These are phyloP conservation scores for Arctopsyche grandis DNA, from an alignment of 1,140 invertebrate genomes.

Conservation along the genomic window DNA sequence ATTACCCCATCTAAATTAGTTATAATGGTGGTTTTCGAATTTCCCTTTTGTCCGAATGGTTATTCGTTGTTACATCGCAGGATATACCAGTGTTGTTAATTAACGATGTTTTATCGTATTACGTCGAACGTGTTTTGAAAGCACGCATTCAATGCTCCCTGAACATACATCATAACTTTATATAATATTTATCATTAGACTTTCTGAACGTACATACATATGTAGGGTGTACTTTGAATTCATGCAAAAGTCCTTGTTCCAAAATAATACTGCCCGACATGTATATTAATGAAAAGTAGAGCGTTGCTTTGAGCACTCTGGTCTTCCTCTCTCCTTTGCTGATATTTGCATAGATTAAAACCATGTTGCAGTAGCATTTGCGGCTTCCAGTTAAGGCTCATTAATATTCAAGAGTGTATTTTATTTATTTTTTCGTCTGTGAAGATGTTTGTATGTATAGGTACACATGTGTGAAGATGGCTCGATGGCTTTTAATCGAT, in stretches of 20 bases:
- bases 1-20: conserved; percentile 1
- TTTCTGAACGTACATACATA: too few species aligned
- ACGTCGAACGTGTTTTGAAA: not conserved
- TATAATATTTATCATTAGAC: too few species aligned
- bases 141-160: too few species aligned
- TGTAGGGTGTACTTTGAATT: too few species aligned
- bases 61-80: conserved; percentile 3
- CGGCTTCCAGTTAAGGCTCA: conserved; percentile 25
- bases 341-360: conserved; percentile 52
- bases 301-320: conserved; percentile 16
- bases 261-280: too few species aligned
- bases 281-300: not conserved
- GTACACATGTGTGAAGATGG: not conserved
- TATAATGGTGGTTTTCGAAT: conserved; percentile 8
- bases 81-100: not conserved
- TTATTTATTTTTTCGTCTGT: not conserved
- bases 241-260: too few species aligned
- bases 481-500: too few species aligned
- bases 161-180: too few species aligned
- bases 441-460: not conserved
- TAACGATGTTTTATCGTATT: conserved; percentile 20
- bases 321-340: not conserved
- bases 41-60: conserved; percentile 15
- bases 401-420: conserved; percentile 44
- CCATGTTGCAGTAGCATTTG: conserved; percentile 43